Base-by-base conservation (phyloP, 2,113 vertebrate species). In the Muscicapa adusta region DNA sequence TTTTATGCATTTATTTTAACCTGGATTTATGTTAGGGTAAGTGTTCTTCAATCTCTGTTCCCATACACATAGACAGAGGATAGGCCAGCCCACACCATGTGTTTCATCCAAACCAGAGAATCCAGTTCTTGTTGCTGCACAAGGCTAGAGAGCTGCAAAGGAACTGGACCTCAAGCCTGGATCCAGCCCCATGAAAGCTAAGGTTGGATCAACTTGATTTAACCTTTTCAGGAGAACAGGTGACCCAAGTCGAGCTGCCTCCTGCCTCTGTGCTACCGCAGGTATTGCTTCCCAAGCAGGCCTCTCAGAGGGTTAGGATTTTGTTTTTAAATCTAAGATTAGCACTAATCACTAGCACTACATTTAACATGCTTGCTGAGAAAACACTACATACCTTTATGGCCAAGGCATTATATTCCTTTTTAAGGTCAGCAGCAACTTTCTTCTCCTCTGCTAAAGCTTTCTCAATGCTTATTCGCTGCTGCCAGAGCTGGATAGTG, bases 401-500 rank as follows among this genome's bases (percentile, higher is more conserved):
- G 51, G 94, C 63, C 36, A 99, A 85, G 9, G 95, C 76, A 47
- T 99, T 98, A 11, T 91, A 97, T 74, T 99, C 98, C 91, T 98
- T 98, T 96, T 96, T 98, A 91, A 99, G 97, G 54, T 88, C 95
- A 51, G 98, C 98, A 6, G 97, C 93, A 16, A 20, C 77, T 97
- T 98, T 98, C 93, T 97, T 99, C 96, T 98, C 98, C 94, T 99
- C 98, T 50, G 47, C 83, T 85, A 99, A 97, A 54, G 97, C 96
- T 28, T 99, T 98, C 85, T 99, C 98, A 45, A 99, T 96, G 63
- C 98, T 97, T 62, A 99, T 71, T 7, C 98, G 95, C 88, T 96
- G 98, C 92, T 99, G 98, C 48, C 96, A 98, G 74, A 99, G 97
- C 85, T 97, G 97, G 76, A 99, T 48, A 8, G 98, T 98, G 95